A percentile compares a stretch with the other conserved stretches of the same genome.
Evolutionary conservation across 2,888 invertebrate genomes (phyloP).

Genomic region (Proisotoma minuta): DNA sequence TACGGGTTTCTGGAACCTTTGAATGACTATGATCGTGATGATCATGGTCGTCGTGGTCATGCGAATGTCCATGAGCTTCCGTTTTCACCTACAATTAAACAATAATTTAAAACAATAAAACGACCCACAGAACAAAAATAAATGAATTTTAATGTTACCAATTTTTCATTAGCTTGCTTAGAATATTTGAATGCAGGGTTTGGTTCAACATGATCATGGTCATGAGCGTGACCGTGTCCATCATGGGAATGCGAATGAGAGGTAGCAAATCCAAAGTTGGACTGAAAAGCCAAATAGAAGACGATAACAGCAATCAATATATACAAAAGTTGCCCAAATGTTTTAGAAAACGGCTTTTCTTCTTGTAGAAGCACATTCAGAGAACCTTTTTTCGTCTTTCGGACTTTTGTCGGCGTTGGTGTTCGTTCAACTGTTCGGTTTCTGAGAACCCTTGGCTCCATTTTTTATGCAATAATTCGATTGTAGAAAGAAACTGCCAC

Average conservation of each 20-base stretch:
- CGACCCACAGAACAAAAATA: too few species aligned
- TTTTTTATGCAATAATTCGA: background rate
- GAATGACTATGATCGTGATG: conserved; percentile 50
- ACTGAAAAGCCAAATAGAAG: conserved; percentile 44
- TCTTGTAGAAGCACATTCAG: background rate
- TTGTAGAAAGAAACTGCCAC: background rate
- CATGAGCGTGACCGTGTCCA: conserved; percentile 24
- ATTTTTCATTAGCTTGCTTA: conserved; percentile 59
- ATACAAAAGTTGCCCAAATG: conserved; percentile 9
- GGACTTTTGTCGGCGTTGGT: background rate
- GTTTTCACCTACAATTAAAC: background rate
- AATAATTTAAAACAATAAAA: too few species aligned
- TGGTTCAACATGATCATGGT: conserved; percentile 48
- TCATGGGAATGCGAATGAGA: conserved; percentile 40
- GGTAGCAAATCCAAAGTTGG: conserved; percentile 39
- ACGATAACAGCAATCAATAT: conserved; percentile 29
- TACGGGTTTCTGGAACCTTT: conserved; percentile 13
- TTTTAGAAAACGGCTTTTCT: background rate
- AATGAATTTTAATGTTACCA: background rate
- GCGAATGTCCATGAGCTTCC: conserved; percentile 25
- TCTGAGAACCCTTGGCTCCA: conserved; percentile 2
- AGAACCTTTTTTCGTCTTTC: background rate
- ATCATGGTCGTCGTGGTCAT: conserved; percentile 41
- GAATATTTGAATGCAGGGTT: conserved; percentile 80
- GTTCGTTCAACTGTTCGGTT: background rate